Conservation (phyloP, 2,797 vertebrate species). For the Chaunax sp. region DNA sequence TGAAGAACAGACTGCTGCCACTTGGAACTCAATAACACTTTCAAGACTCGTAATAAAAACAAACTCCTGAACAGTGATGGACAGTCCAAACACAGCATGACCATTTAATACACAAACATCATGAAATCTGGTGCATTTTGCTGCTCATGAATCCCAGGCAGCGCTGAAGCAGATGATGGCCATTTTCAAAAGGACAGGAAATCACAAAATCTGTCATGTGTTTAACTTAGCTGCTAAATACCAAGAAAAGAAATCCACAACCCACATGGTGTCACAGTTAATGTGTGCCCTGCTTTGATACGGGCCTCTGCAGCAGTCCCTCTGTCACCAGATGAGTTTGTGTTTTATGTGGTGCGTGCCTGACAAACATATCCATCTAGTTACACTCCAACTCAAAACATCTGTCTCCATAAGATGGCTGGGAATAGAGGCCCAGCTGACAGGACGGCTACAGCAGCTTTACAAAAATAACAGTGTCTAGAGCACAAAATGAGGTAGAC, state of each 20-base stretch:
- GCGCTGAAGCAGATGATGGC: conserved; percentile 18
- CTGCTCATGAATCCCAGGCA: conserved; percentile 48
- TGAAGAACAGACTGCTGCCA: conserved; percentile 28
- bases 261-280: background rate
- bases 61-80: conserved; percentile 29
- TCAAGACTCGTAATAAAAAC: conserved; percentile 30
- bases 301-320: conserved; percentile 17
- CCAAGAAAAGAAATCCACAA: conserved; percentile 19
- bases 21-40: conserved; percentile 39
- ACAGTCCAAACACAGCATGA: conserved; percentile 31
- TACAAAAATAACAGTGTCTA: conserved; percentile 72
- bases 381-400: conserved; percentile 32
- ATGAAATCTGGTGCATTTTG: conserved; percentile 19
- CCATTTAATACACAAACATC: conserved; percentile 30
- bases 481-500: conserved; percentile 82
- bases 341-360: conserved; percentile 9
- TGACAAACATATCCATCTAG: conserved; percentile 8
- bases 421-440: conserved; percentile 33
- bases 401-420: background rate
- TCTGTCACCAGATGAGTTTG: conserved; percentile 22
- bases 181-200: conserved; percentile 30
- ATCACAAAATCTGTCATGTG: conserved; percentile 30
- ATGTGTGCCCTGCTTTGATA: no score
- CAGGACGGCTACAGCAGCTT: conserved; percentile 55
- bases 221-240: conserved; percentile 29